phyloP scores from a whole-genome alignment of 2,113 vertebrate species.

The Prietella phreatophila region DNA sequence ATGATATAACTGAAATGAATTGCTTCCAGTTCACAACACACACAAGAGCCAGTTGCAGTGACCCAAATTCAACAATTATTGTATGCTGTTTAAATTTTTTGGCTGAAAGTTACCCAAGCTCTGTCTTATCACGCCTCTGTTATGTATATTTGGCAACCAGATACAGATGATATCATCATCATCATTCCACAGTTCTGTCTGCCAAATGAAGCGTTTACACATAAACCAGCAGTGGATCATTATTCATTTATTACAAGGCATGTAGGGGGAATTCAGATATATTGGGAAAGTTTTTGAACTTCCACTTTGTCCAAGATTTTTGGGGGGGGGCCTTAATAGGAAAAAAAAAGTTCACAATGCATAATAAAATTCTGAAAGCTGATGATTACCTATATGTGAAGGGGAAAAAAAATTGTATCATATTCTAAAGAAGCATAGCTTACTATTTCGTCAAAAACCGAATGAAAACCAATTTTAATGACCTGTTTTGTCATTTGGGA shows the following conservation, averaged over 20 bases:
- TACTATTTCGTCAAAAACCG: not conserved
- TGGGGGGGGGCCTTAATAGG: not conserved
- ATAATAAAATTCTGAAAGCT: not conserved
- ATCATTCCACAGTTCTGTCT: not conserved
- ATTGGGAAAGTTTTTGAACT: not conserved
- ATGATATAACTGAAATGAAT: not conserved
- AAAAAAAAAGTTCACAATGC: not conserved
- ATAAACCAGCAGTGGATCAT: not conserved
- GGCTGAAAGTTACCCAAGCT: not conserved
- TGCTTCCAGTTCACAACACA: not conserved
- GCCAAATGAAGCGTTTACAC: not conserved
- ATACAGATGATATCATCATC: not conserved
- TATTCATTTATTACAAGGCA: not conserved
- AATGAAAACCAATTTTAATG: not conserved
- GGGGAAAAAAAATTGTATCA: not conserved
- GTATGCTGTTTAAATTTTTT: not conserved
- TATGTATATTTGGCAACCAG: slow-evolving; percentile 7
- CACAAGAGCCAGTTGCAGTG: not conserved
- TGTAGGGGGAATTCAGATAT: not conserved
- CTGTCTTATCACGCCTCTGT: not conserved
- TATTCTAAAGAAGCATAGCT: not conserved
- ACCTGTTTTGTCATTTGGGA: not conserved
- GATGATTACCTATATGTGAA: not conserved
- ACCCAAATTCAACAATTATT: not conserved
- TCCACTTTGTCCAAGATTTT: not conserved